These are phyloP conservation scores for Epinephelus awoara DNA, from an alignment of 2,797 vertebrate species.

Conservation along the genomic window DNA sequence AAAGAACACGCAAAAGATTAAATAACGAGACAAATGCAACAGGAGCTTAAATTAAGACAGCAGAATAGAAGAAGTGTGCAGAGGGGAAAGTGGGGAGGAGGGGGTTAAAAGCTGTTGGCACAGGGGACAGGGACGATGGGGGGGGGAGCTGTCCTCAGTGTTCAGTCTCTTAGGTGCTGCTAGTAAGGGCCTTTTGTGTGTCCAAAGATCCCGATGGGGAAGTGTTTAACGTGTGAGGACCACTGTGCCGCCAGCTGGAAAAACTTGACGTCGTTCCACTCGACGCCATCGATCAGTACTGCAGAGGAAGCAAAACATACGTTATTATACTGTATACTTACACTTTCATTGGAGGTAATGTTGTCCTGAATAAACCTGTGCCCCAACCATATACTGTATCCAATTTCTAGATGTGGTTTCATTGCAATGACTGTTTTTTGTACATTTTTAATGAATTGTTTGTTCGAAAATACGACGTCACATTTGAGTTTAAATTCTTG, in stretches of 20 bases:
- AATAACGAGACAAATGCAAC: conserved; percentile 69
- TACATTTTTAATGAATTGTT: too few species aligned
- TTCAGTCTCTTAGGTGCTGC: conserved; percentile 73
- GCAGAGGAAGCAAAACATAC: conserved; percentile 49
- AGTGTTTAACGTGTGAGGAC: conserved; percentile 99
- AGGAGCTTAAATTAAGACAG: conserved; percentile 78
- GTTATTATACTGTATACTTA: neutral
- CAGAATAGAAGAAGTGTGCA: conserved; percentile 51
- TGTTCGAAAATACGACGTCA: neutral
- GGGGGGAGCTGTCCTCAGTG: conserved; percentile 60
- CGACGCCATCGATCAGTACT: conserved; percentile 97
- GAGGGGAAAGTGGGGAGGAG: neutral
- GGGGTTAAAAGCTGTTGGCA: conserved; percentile 77
- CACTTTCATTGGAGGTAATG: neutral
- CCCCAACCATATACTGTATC: neutral
- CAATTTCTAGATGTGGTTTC: too few species aligned
- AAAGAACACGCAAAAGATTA: conserved; percentile 69
- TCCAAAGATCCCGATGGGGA: conserved; percentile 97
- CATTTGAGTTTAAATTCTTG: neutral
- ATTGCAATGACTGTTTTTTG: too few species aligned
- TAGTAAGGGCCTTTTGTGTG: conserved; percentile 94
- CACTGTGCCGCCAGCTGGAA: conserved; percentile 99
- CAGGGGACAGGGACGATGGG: conserved; percentile 30
- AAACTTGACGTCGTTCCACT: conserved; percentile 99
- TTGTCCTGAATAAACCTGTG: too few species aligned